These are phyloP conservation scores for Oenanthe melanoleuca DNA, from an alignment of 2,113 vertebrate species.

Conservation along the genomic window DNA sequence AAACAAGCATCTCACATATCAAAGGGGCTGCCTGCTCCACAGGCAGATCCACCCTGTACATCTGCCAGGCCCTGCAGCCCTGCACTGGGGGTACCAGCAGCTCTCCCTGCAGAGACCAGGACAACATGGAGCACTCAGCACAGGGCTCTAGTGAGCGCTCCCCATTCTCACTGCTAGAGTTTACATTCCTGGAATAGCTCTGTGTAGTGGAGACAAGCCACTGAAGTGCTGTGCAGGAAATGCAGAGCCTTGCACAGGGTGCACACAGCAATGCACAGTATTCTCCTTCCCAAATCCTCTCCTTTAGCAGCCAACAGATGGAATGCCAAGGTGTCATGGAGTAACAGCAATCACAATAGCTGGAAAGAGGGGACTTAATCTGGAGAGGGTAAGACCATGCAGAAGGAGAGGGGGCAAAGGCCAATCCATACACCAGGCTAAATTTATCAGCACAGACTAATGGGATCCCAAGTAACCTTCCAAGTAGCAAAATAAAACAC, in stretches of 20 bases:
- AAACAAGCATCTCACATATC: conserved; percentile 58
- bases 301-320: neutral
- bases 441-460: neutral
- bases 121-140: neutral
- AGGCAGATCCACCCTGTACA: conserved; percentile 37
- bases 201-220: neutral
- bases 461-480: conserved; percentile 33
- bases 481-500: conserved; percentile 50
- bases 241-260: neutral
- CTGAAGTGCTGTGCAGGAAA: neutral
- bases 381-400: neutral
- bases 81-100: neutral
- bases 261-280: neutral
- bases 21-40: conserved; percentile 58
- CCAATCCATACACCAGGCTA: neutral
- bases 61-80: neutral
- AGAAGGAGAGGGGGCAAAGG: neutral
- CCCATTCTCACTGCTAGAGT: neutral
- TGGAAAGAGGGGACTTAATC: neutral
- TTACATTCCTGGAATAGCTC: neutral
- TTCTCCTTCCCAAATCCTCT: neutral
- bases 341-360: neutral
- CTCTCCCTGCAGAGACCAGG: neutral
- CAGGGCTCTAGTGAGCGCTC: fast-evolving
- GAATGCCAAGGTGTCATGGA: neutral